These are phyloP conservation scores for Nomada ferruginata DNA, from an alignment of 2,888 invertebrate genomes.

Conservation along the genomic window DNA sequence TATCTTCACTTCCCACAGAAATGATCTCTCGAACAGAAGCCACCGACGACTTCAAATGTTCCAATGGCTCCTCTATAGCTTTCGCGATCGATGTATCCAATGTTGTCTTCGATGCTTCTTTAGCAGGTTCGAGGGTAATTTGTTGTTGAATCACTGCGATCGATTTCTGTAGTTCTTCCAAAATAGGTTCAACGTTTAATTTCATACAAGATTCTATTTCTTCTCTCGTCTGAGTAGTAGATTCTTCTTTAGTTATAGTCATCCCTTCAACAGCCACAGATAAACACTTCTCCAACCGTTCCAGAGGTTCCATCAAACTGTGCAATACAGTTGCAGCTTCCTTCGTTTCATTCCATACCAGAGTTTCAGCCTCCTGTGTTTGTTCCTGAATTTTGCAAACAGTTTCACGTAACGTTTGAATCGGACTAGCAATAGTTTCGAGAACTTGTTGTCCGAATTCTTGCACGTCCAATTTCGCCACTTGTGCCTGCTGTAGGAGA, in stretches of 20 bases:
- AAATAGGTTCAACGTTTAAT: slow-evolving; percentile 29
- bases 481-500: not conserved
- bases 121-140: slow-evolving; percentile 15
- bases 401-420: slow-evolving; percentile 45
- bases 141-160: slow-evolving; percentile 46
- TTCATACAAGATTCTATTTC: slow-evolving; percentile 13
- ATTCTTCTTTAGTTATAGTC: slow-evolving; percentile 52
- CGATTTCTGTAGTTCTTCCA: slow-evolving; percentile 52
- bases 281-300: slow-evolving; percentile 58
- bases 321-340: slow-evolving; percentile 31
- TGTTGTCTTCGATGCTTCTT: slow-evolving; percentile 16
- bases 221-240: slow-evolving; percentile 32
- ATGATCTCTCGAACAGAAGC: slow-evolving; percentile 52
- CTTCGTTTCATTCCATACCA: not conserved
- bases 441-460: slow-evolving; percentile 37
- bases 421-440: slow-evolving; percentile 41
- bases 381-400: slow-evolving; percentile 43
- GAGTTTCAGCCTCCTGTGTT: slow-evolving; percentile 7
- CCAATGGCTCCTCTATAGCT: slow-evolving; percentile 69
- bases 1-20: slow-evolving; percentile 17
- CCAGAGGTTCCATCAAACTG: slow-evolving; percentile 49
- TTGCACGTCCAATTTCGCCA: not conserved
- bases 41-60: slow-evolving; percentile 62
- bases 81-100: slow-evolving; percentile 43
- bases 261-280: slow-evolving; percentile 64